Conservation (phyloP, 2,797 vertebrate genomes). For the Intellagama lesueurii region DNA sequence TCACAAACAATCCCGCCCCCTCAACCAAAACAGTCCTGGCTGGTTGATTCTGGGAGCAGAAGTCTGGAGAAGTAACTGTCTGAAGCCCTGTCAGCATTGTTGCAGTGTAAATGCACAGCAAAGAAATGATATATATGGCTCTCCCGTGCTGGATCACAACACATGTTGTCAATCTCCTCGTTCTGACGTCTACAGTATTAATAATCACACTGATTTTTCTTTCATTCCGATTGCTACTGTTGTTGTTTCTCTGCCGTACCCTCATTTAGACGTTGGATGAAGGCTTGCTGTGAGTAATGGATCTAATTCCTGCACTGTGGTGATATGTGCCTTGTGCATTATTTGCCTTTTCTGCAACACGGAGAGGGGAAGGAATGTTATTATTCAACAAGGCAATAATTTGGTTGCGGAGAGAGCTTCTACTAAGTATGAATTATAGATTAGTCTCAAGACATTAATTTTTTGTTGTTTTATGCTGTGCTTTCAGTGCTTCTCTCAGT, state of each 20-base stretch:
- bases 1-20: no score
- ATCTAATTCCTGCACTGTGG: constrained; percentile 24
- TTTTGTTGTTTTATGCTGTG: constrained; percentile 22
- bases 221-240: not conserved
- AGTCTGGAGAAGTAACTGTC: no score
- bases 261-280: not conserved
- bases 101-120: not conserved
- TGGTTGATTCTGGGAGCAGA: no score
- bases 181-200: not conserved
- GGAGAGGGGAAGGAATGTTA: constrained; percentile 38
- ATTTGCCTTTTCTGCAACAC: constrained; percentile 35
- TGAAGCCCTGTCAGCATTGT: no score
- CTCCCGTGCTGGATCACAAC: not conserved
- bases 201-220: not conserved
- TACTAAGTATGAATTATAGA: constrained; percentile 58
- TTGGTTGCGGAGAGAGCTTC: constrained; percentile 29
- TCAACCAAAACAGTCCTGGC: no score
- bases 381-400: constrained; percentile 56
- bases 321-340: constrained; percentile 14
- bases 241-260: no score
- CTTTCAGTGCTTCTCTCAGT: constrained; percentile 33
- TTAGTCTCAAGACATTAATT: constrained; percentile 32
- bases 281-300: not conserved
- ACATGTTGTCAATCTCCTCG: not conserved
- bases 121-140: not conserved